Conservation (phyloP, 2,797 vertebrate species). For the Hoplostethus atlanticus region DNA sequence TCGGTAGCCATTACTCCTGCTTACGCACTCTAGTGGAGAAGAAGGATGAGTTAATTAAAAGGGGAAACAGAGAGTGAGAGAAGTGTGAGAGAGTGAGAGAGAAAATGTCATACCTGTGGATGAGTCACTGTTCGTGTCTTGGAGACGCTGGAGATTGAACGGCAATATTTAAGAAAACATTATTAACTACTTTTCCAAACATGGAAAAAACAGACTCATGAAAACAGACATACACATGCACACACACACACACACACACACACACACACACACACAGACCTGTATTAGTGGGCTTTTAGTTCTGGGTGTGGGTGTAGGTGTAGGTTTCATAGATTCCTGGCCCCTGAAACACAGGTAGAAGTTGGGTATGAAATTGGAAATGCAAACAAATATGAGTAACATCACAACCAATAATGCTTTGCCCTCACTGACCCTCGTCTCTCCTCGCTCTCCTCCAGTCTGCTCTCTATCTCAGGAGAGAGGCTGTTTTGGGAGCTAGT, state of each 20-base stretch:
- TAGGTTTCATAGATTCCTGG: conserved; percentile 32
- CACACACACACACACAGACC: conserved; percentile 49
- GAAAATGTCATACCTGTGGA: conserved; percentile 62
- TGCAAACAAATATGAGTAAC: conserved; percentile 4
- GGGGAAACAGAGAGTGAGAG: neutral
- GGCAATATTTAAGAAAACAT: neutral
- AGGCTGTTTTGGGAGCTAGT: conserved; percentile 3
- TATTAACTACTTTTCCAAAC: neutral
- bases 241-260: conserved; percentile 5
- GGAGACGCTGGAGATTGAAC: conserved; percentile 43
- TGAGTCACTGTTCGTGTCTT: conserved; percentile 32
- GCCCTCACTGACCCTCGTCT: conserved; percentile 54
- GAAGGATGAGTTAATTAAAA: conserved; percentile 21
- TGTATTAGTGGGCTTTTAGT: conserved; percentile 29
- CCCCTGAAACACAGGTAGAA: conserved; percentile 53
- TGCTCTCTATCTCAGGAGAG: conserved; percentile 36
- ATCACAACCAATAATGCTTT: neutral
- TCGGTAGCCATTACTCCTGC: conserved; percentile 64
- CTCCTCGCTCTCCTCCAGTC: conserved; percentile 49
- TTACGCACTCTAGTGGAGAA: conserved; percentile 58
- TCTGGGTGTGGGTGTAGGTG: conserved; percentile 39
- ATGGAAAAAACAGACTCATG: neutral
- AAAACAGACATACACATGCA: neutral
- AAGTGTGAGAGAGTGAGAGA: neutral
- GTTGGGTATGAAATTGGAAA: conserved; percentile 8